phyloP scores from a whole-genome alignment of 2,888 invertebrate genomes.

The Caradrina kadenii region DNA sequence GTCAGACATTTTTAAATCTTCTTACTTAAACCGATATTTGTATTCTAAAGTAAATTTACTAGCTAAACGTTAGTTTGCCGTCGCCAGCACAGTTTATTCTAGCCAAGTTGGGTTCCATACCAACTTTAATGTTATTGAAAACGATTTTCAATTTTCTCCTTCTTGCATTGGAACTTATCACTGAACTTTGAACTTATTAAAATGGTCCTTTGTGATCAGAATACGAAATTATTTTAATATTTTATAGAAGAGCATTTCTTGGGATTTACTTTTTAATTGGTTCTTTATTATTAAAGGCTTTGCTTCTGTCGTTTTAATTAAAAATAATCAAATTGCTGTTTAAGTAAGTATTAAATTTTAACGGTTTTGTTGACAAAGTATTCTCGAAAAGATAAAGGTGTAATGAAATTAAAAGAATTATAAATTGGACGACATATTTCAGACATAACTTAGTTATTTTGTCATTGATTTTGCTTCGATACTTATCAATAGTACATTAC shows the following conservation, averaged over 20 bases:
- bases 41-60: conserved; percentile 1
- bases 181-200: conserved; percentile 22
- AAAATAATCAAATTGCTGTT: background rate
- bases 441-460: background rate
- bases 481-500: background rate
- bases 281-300: background rate
- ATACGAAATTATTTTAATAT: conserved; percentile 15
- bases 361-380: background rate
- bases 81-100: conserved; percentile 12
- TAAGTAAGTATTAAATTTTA: background rate
- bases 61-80: background rate
- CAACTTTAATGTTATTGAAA: conserved; percentile 15
- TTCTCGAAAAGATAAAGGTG: background rate
- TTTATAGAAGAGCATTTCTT: conserved; percentile 1
- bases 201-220: background rate
- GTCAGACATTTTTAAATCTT: too few species aligned
- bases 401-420: too few species aligned
- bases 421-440: too few species aligned
- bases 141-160: conserved; percentile 23
- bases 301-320: conserved; percentile 12
- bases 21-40: background rate
- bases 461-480: background rate
- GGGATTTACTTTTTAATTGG: conserved; percentile 9
- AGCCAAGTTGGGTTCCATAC: background rate
- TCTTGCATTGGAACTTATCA: background rate